Base-by-base conservation (phyloP, 2,113 vertebrate genomes). In the Sinocyclocheilus anshuiensis region DNA sequence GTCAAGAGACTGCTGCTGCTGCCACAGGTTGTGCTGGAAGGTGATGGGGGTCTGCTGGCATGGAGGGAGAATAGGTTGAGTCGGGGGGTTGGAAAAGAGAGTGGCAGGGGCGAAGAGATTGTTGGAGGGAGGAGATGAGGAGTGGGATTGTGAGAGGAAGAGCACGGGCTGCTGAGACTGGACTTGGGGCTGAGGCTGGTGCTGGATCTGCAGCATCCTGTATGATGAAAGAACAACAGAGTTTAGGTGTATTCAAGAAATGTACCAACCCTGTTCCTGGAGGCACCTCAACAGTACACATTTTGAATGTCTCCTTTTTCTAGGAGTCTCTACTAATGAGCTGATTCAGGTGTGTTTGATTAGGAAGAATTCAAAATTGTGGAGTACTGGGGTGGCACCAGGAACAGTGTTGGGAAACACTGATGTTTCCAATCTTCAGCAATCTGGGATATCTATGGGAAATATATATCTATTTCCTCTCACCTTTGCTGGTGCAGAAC, bases 171-270 rank as follows among this genome's bases (percentile, higher is more conserved):
- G 92, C 48, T 91, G 15, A 4, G 90, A 74, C 77, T 92, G 92
- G 87, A 92, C 89, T 89, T 92, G 93, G 87, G 91, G 91, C 86
- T 95, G 96, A 2, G 88, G 90, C 82, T 95, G 94, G 89, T 98
- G 97, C 91, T 97, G 96, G 78, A 97, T 94, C 93, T 98, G 97
- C n/a, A 99, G 95, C 95, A 98, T 95, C 92, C 97, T 99, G 90
- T 72, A 91, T 33, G 89, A 89, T 91, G 71, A 55, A 24, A 89
- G 75, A 89, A 81, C 6, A 59, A 65, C 18, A 77, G 24, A 4
- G 9, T 71, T 16, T 33, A 71, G 26, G n/a, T 11, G 45, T 29
- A 16, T 65, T 15, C n/a, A 71, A 24, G 10, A 18, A 74, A 74
- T 69, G 24, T n/a, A 55, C 50, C 12, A 72, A 22, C 7, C 10